Percentiles rank a stretch among this genome's conserved stretches.
Conservation (phyloP, 2,113 vertebrate species). For the Cottus gobio region DNA sequence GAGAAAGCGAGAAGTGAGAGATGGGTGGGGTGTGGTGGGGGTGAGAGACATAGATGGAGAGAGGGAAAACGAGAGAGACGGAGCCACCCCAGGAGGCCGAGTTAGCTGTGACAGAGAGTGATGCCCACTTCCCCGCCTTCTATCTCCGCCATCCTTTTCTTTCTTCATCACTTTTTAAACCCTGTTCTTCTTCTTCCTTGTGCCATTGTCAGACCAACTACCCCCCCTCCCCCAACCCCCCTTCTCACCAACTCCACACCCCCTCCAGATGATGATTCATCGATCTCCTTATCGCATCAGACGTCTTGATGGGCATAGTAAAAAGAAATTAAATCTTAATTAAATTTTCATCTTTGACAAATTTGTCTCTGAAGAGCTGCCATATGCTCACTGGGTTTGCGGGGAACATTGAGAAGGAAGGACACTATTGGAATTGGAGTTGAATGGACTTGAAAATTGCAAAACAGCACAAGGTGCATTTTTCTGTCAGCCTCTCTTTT, state of each 20-base stretch:
- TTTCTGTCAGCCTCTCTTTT: constrained; percentile 63
- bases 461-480: constrained; percentile 58
- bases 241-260: background rate
- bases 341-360: constrained; percentile 75
- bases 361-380: constrained; percentile 70
- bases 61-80: constrained; percentile 45
- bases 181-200: constrained; percentile 35
- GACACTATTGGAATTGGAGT: constrained; percentile 40
- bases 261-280: constrained; percentile 72
- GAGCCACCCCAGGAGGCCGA: constrained; percentile 65
- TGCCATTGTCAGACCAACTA: constrained; percentile 38
- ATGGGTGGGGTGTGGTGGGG: background rate
- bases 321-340: constrained; percentile 81
- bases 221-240: background rate
- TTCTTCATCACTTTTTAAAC: constrained; percentile 66
- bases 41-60: constrained; percentile 37
- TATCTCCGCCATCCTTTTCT: constrained; percentile 55
- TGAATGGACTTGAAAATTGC: constrained; percentile 61
- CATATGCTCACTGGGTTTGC: constrained; percentile 70
- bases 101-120: constrained; percentile 73
- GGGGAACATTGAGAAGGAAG: constrained; percentile 20
- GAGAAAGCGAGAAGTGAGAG: constrained; percentile 58
- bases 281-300: constrained; percentile 69
- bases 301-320: constrained; percentile 75
- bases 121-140: constrained; percentile 69